phyloP scores from a whole-genome alignment of 2,888 invertebrate species.

The Amblyteles armatorius region DNA sequence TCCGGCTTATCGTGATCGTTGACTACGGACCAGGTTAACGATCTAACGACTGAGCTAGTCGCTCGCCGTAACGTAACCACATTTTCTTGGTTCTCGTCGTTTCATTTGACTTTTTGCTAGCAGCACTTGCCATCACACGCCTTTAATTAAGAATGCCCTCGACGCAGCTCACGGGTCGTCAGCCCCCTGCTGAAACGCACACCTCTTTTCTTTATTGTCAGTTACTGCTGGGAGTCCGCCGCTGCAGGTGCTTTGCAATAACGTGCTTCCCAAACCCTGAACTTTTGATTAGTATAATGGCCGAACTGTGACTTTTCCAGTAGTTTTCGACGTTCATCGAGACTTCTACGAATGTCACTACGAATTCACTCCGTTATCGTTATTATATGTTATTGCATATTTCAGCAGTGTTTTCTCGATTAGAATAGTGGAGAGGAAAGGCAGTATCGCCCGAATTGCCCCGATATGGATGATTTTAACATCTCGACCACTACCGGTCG shows the following conservation, averaged over 20 bases:
- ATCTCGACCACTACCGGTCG: neutral
- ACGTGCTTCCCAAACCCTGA: neutral
- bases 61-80: conserved; percentile 31
- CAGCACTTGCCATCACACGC: conserved; percentile 6
- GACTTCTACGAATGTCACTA: neutral
- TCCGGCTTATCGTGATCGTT: conserved; percentile 7
- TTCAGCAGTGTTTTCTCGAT: neutral
- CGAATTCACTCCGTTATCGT: neutral
- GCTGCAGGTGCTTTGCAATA: conserved; percentile 17
- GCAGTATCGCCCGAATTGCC: neutral
- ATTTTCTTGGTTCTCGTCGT: conserved; percentile 31
- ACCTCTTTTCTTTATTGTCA: neutral
- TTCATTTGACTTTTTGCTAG: conserved; percentile 15
- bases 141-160: conserved; percentile 46
- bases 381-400: neutral
- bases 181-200: neutral
- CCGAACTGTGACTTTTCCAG: conserved; percentile 10
- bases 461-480: neutral
- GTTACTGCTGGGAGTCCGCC: neutral
- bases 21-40: conserved; percentile 31
- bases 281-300: conserved; percentile 1
- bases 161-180: conserved; percentile 15
- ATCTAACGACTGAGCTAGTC: conserved; percentile 30
- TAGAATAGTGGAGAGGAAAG: neutral
- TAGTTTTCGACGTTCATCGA: conserved; percentile 3